These are phyloP conservation scores for Euplagia quadripunctaria DNA, from an alignment of 2,888 invertebrate genomes.

Conservation along the genomic window DNA sequence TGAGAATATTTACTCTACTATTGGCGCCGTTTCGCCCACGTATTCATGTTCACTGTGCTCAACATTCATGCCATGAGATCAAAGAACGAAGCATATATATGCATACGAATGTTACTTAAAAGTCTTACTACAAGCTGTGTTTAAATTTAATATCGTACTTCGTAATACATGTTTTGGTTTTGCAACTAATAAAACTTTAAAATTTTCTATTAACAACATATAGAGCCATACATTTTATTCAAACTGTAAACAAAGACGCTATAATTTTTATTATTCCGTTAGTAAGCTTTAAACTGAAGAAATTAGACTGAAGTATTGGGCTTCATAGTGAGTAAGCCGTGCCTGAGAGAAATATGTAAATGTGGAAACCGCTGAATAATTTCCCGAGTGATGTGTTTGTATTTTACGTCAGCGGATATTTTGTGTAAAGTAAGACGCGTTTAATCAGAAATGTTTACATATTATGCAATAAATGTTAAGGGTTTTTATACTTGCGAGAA, in stretches of 20 bases:
- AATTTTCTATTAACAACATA: not conserved
- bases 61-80: slow-evolving; percentile 47
- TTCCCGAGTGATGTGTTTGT: slow-evolving; percentile 20
- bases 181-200: not conserved
- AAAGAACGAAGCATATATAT: slow-evolving; percentile 36
- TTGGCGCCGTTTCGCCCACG: slow-evolving; percentile 75
- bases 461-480: slow-evolving; percentile 16
- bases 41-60: slow-evolving; percentile 25
- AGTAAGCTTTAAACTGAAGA: slow-evolving; percentile 36
- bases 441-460: slow-evolving; percentile 23
- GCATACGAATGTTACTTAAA: not conserved
- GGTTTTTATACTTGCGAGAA: not conserved
- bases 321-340: slow-evolving; percentile 49
- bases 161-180: not conserved
- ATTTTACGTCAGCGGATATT: slow-evolving; percentile 22
- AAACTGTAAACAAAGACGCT: slow-evolving; percentile 34
- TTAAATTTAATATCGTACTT: not conserved
- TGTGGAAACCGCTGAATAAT: slow-evolving; percentile 32
- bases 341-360: slow-evolving; percentile 26
- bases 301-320: slow-evolving; percentile 33
- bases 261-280: slow-evolving; percentile 33
- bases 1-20: slow-evolving; percentile 78
- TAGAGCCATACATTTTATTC: slow-evolving; percentile 23
- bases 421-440: slow-evolving; percentile 15
- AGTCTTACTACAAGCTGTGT: not conserved